Percentiles rank a stretch among this genome's conserved stretches.
phyloP scores from a whole-genome alignment of 2,113 vertebrate species.

The Tachuris rubrigastra region DNA sequence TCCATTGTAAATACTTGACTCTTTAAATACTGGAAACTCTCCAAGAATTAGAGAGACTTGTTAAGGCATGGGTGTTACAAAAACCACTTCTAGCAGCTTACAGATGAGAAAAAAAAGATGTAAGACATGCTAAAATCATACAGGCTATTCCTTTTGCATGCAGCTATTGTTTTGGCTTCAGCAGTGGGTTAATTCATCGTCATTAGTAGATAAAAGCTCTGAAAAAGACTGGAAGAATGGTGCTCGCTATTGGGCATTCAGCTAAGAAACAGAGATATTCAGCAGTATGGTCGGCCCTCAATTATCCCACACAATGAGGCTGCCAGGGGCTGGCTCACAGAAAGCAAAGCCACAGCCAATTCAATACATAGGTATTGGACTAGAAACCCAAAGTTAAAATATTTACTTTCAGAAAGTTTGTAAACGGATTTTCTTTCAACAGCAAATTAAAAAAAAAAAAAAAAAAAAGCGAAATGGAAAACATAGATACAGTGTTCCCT shows the following conservation, averaged over 20 bases:
- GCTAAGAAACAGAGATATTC: not conserved
- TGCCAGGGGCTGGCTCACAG: not conserved
- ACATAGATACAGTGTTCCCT: not conserved
- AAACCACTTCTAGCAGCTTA: slow-evolving; percentile 15
- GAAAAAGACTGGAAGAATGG: not conserved
- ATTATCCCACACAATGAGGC: slow-evolving; percentile 9
- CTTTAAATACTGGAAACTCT: slow-evolving; percentile 35
- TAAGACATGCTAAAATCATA: slow-evolving; percentile 19
- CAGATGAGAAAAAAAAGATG: not conserved
- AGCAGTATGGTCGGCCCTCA: not conserved
- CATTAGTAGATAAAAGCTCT: slow-evolving; percentile 15
- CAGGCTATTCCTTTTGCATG: not conserved
- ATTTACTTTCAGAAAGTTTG: not conserved
- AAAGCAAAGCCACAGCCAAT: not conserved
- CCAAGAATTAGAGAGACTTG: slow-evolving; percentile 32
- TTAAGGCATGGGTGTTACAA: slow-evolving; percentile 28
- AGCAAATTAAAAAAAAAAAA: not conserved
- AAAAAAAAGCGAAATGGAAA: not conserved
- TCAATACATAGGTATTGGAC: not conserved
- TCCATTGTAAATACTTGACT: slow-evolving; percentile 40
- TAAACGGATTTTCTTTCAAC: not conserved
- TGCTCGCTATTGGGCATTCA: slow-evolving; percentile 2
- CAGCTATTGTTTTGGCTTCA: slow-evolving; percentile 14
- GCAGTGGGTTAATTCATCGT: slow-evolving; percentile 5
- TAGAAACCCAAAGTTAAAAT: not conserved